Evolutionary conservation across 2,797 vertebrate species (phyloP).

Genomic region (Fistularia commersonii): DNA sequence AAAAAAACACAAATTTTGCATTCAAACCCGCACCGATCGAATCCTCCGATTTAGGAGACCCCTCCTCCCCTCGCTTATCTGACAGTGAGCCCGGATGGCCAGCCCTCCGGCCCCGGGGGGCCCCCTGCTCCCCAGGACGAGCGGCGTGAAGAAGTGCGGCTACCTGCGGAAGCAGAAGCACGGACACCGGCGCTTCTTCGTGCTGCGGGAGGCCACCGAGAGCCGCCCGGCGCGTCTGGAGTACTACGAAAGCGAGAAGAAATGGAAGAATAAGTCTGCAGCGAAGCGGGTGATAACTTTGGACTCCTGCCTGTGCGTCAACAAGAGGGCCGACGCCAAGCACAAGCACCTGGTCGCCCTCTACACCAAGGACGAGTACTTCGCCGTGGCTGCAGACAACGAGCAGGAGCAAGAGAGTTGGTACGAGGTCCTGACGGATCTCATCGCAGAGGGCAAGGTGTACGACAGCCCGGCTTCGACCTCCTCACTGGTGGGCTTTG

Average conservation of each 20-base stretch:
- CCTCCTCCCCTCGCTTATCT: too few relatives aligned
- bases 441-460: constrained; percentile 84
- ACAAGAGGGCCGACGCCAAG: constrained; percentile 96
- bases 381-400: constrained; percentile 93
- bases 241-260: constrained; percentile 98
- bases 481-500: constrained; percentile 77
- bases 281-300: constrained; percentile 90
- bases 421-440: constrained; percentile 84
- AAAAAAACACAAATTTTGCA: background rate
- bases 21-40: too few relatives aligned
- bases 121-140: constrained; percentile 75
- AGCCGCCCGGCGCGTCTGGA: constrained; percentile 85
- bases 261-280: constrained; percentile 92
- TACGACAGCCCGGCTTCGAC: constrained; percentile 74
- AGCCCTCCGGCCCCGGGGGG: constrained; percentile 78
- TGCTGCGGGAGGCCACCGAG: constrained; percentile 81
- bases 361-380: constrained; percentile 97
- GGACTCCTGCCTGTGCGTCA: constrained; percentile 93
- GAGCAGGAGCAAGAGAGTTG: constrained; percentile 95
- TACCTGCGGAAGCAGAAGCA: constrained; percentile 96
- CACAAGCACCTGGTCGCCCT: constrained; percentile 97
- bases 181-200: constrained; percentile 95
- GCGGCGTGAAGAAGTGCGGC: constrained; percentile 87
- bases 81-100: too few relatives aligned
- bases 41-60: too few relatives aligned